Conservation (phyloP, 1,140 invertebrate genomes). For the Leptopilina boulardi region DNA sequence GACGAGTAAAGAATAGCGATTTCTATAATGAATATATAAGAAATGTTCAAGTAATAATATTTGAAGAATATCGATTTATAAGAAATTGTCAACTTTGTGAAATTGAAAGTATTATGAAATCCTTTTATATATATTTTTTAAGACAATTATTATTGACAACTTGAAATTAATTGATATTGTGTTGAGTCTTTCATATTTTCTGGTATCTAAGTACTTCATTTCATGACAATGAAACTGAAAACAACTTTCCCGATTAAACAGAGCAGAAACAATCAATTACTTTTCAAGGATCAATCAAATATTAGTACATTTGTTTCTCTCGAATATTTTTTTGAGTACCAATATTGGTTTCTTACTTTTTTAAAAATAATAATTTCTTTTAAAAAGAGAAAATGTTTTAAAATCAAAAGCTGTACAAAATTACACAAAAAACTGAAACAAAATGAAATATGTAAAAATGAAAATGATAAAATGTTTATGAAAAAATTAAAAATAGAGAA, state of each 20-base stretch:
- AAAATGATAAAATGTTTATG: too few species aligned
- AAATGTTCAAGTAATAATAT: too few species aligned
- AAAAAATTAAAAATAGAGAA: too few species aligned
- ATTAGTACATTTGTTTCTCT: conserved; percentile 30
- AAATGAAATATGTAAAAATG: too few species aligned
- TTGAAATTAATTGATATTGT: background rate
- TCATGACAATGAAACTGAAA: background rate
- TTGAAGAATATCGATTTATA: too few species aligned
- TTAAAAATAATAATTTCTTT: too few species aligned
- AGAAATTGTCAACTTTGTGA: too few species aligned
- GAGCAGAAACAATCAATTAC: conserved; percentile 41
- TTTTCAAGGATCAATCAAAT: conserved; percentile 39
- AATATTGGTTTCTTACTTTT: conserved; percentile 31
- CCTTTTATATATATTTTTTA: background rate
- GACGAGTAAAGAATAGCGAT: background rate
- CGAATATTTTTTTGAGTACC: background rate
- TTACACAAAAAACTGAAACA: too few species aligned
- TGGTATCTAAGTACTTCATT: conserved; percentile 5
- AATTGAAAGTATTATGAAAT: too few species aligned
- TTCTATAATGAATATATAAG: too few species aligned
- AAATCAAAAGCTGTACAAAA: too few species aligned
- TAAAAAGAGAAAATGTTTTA: too few species aligned
- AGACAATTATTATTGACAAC: background rate
- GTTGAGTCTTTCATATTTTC: background rate
- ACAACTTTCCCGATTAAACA: conserved; percentile 35